phyloP scores from a whole-genome alignment of 2,888 invertebrate genomes.

The Archaeoteleia sp. region DNA sequence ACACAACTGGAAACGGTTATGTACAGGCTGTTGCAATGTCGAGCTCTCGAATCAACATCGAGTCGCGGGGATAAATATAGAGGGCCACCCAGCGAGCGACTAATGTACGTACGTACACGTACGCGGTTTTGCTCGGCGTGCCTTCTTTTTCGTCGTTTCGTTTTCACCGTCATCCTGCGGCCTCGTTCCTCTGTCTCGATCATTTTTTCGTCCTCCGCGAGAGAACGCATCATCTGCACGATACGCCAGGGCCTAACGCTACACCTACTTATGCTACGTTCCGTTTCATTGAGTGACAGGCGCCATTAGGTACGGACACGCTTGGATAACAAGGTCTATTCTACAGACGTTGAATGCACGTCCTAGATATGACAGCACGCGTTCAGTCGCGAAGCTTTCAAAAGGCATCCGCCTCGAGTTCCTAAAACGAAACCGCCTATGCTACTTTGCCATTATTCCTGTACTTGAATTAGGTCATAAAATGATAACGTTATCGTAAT shows the following conservation, averaged over 20 bases:
- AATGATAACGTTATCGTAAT: no score
- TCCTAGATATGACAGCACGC: conserved; percentile 4
- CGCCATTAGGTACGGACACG: conserved; percentile 52
- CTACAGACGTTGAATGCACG: conserved; percentile 19
- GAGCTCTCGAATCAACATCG: conserved; percentile 58
- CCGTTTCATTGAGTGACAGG: conserved; percentile 50
- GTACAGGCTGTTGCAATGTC: conserved; percentile 40
- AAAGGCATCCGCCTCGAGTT: background rate
- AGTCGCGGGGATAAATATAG: conserved; percentile 67
- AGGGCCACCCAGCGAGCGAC: conserved; percentile 68
- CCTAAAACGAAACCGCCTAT: no score
- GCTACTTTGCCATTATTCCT: no score
- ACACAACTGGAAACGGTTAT: conserved; percentile 37
- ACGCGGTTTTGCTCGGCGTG: conserved; percentile 36
- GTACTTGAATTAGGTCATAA: no score
- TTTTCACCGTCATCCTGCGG: conserved; percentile 16
- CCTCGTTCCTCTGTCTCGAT: conserved; percentile 15
- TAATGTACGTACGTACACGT: conserved; percentile 44
- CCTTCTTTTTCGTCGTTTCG: conserved; percentile 53
- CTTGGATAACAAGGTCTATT: conserved; percentile 42
- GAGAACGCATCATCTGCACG: conserved; percentile 38
- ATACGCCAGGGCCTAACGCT: conserved; percentile 16
- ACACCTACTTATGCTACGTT: conserved; percentile 29
- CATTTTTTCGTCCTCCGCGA: conserved; percentile 19
- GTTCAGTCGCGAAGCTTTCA: no score